Evolutionary conservation across 2,797 vertebrate genomes (phyloP), one percentile per base, ranked within the genome.

Genomic region (Gobio occitaniae): DNA sequence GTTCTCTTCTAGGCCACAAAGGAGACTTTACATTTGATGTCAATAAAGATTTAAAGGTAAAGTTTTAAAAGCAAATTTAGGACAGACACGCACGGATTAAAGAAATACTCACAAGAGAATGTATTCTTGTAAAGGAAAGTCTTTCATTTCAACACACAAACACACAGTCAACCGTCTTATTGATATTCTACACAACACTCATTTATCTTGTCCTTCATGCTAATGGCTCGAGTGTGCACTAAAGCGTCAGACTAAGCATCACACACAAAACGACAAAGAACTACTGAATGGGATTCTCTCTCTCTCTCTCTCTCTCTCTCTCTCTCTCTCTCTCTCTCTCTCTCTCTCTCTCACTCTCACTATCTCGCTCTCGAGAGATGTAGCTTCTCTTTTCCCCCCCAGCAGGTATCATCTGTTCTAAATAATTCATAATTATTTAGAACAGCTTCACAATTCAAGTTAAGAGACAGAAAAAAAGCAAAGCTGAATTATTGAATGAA

Each of bases 241-340:
- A 36, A 63, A 48, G 54, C 11, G 2, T 61, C 41, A 41, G 38
- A 41, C 38, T 41, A 6, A 72, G 38, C 38, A 36, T 82, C 41
- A 82, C 2, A 82, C 80, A 82, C 52, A 69, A 63, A 70, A 56
- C 6, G 10, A 81, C 80, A 47, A 72, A 47, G 54, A 72, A 72
- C 16, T 36, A 80, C 48, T 54, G 48, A 54, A 80, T 41, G 12
- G 13, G 19, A 69, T 32, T 47, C 38, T 71, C 13, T 80, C 19
- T 72, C 38, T 82, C 29, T 38, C 21, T 47, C n/a, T 47, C 21
- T 1, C 32, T 80, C 65, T 38, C 48, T 48, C 47, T 15, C 48
- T 41, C 38, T 41, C 38, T 47, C 52, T 47, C 52, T 71, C 21
- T 80, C 19, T 72, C 38, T 82, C 29, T 38, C 21, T 47, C 12